These are phyloP conservation scores for Eulemur rufifrons DNA, from an alignment of 2,113 vertebrate species.

Conservation along the genomic window DNA sequence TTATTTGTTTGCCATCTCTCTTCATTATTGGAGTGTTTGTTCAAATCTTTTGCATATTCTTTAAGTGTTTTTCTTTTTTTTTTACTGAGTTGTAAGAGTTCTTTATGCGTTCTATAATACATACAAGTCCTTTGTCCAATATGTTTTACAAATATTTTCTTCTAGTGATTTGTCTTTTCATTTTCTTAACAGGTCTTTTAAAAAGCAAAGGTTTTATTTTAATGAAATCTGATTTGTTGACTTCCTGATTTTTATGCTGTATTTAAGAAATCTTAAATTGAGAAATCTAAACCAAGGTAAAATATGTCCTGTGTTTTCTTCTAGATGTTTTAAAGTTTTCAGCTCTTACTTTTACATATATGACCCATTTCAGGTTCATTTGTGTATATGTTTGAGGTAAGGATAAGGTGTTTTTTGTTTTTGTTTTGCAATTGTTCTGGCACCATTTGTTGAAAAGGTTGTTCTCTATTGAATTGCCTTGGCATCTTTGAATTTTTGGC, in stretches of 20 bases:
- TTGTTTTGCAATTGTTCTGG: not conserved
- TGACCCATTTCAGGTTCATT: not conserved
- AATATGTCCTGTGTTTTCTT: not conserved
- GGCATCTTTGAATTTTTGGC: not conserved
- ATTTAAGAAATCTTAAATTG: not conserved
- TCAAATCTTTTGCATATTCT: not conserved
- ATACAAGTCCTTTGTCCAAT: not conserved
- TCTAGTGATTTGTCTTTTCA: not conserved
- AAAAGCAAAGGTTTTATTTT: not conserved
- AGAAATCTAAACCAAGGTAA: not conserved
- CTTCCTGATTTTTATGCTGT: not conserved
- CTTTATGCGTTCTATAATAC: not conserved
- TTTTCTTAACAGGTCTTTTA: not conserved
- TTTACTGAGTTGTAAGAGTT: not conserved
- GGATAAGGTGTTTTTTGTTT: not conserved
- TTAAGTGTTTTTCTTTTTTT: not conserved
- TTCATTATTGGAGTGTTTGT: not conserved
- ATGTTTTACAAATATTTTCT: not conserved
- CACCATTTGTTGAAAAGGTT: not conserved
- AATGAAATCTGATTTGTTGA: not conserved
- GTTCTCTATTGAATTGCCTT: not conserved
- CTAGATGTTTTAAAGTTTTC: not conserved
- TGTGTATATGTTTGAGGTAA: not conserved
- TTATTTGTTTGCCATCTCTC: not conserved
- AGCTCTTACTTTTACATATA: not conserved